phyloP scores from a whole-genome alignment of 2,797 vertebrate genomes.

The Aplochiton taeniatus region DNA sequence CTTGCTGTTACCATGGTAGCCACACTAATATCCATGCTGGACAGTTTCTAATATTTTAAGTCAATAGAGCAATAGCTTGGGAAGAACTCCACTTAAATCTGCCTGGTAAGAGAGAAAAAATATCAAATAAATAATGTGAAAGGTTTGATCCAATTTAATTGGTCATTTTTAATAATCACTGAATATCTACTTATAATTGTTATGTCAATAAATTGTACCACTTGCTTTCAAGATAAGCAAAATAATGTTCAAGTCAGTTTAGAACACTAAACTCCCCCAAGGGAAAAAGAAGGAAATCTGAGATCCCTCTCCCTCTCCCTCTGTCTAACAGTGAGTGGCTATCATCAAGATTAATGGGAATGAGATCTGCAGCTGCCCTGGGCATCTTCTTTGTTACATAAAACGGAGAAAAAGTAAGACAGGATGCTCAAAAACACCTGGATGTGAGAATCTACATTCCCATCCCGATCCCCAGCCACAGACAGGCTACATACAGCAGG shows the following conservation, averaged over 20 bases:
- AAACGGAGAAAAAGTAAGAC: background rate
- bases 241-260: background rate
- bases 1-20: conserved; percentile 5
- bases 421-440: background rate
- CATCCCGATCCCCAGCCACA: background rate
- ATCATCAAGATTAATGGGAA: background rate
- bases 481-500: no score
- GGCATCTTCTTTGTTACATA: background rate
- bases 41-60: no score
- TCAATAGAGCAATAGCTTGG: no score
- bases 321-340: background rate
- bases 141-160: no score
- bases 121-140: no score
- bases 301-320: background rate
- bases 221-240: background rate
- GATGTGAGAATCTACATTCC: no score
- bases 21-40: background rate
- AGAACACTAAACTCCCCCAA: background rate
- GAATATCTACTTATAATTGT: no score
- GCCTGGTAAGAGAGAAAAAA: no score
- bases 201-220: no score
- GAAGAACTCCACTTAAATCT: no score
- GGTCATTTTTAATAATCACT: no score
- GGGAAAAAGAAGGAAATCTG: no score
- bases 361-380: background rate